Base-by-base conservation (phyloP, 2,797 vertebrate genomes). In the Acipenser ruthenus region DNA sequence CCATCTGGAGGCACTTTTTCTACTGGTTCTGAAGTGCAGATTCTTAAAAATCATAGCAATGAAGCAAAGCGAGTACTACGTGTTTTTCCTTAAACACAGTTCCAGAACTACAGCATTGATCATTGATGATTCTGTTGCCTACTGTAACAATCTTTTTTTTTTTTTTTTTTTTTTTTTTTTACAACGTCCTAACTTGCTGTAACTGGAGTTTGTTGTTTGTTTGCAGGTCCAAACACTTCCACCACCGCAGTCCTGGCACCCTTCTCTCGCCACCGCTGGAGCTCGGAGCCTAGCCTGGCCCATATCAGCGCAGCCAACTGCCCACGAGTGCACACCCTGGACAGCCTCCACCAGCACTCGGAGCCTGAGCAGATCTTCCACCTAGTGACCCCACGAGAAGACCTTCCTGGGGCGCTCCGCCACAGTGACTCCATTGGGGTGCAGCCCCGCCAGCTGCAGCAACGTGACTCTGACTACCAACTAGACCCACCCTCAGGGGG, bases 391-490 rank as follows among this genome's bases (percentile, higher is more conserved):
- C 79, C 87, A 0, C 1, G 72, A 71, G 78, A 88, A 0, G 81
- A 86, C 65, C 72, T 76, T 80, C 71, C 0, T 63, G 73, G 62
- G 76, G 75, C 77, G 10, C 81, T 94, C 65, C 85, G 80, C 3
- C 89, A 84, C 52, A 91, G 89, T 6, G 93, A 93, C 66, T 90
- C 71, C 0, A 79, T 81, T 69, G 88, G 85, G 53, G 73, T 74
- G 61, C 80, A 80, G 0, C 76, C 18, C 61, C 80, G 78, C 68
- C 84, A 55, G 0, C 85, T 47, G 0, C 72, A 77, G 37, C 87
- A 75, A 76, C 84, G 89, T 2, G 93, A 96, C 79, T 92, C 87
- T 0, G 95, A 99, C 86, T 97, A 97, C 0, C 95, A 97, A 79
- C 86, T 90, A 78, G 94, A 97, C 79, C 81, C 87, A 0, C 80